Conservation (phyloP, 2,797 vertebrate genomes). For the Melanotaenia maccullochi region DNA sequence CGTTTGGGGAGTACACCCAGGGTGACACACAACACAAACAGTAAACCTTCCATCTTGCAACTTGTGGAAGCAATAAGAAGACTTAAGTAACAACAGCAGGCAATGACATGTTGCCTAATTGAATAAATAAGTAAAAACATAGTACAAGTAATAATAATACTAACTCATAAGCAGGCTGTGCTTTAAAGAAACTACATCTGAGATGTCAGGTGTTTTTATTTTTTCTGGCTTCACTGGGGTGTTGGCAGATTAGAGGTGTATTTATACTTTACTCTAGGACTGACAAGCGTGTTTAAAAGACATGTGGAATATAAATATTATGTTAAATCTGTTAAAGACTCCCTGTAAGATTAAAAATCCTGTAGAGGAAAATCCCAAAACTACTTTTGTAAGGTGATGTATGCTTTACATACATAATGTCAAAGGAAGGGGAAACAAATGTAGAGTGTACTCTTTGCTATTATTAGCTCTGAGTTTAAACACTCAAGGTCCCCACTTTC, state of each 20-base stretch:
- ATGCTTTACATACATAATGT: conserved; percentile 19
- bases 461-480: conserved; percentile 47
- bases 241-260: background rate
- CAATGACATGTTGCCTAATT: background rate
- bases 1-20: too few species aligned
- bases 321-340: background rate
- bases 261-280: background rate
- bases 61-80: background rate
- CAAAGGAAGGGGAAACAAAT: conserved; percentile 24
- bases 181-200: background rate
- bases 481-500: conserved; percentile 44
- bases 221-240: background rate
- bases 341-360: background rate
- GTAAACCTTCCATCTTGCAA: background rate
- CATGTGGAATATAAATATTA: background rate
- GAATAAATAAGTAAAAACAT: background rate
- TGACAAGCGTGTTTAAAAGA: background rate
- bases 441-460: conserved; percentile 26
- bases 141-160: background rate
- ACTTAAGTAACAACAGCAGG: background rate
- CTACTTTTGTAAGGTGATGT: conserved; percentile 17
- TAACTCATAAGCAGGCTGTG: background rate
- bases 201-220: background rate
- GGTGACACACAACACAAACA: too few species aligned
- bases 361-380: background rate